Evolutionary conservation across 2,113 vertebrate species (phyloP).

Genomic region (Sceloporus undulatus): DNA sequence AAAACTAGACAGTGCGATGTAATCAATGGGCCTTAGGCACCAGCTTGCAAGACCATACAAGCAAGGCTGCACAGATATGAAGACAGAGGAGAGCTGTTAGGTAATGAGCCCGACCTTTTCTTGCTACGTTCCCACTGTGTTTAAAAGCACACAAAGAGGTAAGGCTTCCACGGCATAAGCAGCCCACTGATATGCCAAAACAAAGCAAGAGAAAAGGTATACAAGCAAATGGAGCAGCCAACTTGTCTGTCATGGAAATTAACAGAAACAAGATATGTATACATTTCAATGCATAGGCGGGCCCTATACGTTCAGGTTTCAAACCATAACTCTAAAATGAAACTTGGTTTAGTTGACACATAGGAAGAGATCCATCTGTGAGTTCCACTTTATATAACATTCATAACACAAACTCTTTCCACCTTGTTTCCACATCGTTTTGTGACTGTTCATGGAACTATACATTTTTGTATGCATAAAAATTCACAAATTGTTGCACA

Average conservation of each 20-base stretch:
- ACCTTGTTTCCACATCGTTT: not conserved
- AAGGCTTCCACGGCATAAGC: not conserved
- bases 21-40: slow-evolving; percentile 2
- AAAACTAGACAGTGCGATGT: not conserved
- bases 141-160: not conserved
- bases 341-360: too few relatives aligned
- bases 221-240: not conserved
- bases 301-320: not conserved
- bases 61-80: not conserved
- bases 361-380: too few relatives aligned
- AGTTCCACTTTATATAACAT: not conserved
- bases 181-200: not conserved
- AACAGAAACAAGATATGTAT: not conserved
- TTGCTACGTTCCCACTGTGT: not conserved
- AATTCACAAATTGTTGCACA: not conserved
- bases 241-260: not conserved
- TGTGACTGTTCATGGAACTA: not conserved
- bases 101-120: not conserved
- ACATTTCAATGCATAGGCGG: not conserved
- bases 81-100: not conserved
- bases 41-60: not conserved
- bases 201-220: not conserved
- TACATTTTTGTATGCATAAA: not conserved
- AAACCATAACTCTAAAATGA: not conserved
- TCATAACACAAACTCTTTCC: not conserved